Evolutionary conservation across 1,140 invertebrate species (phyloP), one percentile per base, ranked within the genome.

Genomic region (Psix sp.): DNA sequence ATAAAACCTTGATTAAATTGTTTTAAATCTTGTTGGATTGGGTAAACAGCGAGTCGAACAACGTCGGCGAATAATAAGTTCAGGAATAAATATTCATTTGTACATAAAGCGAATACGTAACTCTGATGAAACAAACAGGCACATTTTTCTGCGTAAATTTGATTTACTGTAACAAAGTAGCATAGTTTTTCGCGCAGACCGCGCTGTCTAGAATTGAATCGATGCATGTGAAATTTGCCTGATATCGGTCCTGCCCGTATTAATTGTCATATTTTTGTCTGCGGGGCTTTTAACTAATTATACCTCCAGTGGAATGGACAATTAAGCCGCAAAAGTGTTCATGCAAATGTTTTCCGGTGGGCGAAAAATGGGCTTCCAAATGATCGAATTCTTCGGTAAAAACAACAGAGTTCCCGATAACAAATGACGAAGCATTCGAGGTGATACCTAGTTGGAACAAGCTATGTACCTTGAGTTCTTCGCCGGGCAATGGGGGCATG

Each of bases 401-500:
- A n/a, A n/a, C n/a, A n/a, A n/a, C n/a, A n/a, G n/a, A n/a, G n/a
- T n/a, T n/a, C n/a, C 38, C 46, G 29, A 54, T 60, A 51, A 45
- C 51, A 80, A 81, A 80, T 75, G 80, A 78, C 74, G 76, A 79
- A 79, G 79, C 77, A 66, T 54, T 31, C 20, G 43, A 62, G 52
- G 54, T 36, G 48, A 51, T 54, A 62, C 33, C 21, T 59, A 51
- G 46, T 39, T 42, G 24, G 40, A 63, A 48, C 67, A 46, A 67
- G 43, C 51, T 65, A 29, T 29, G 39, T 65, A 60, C 60, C 75
- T 70, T 56, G 77, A 77, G 77, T 81, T 79, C 70, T 76, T 76
- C 66, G 71, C 24, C 39, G 75, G 76, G 76, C 54, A 82, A 36
- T 66, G 63, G 65, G 79, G 77, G 84, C 84, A 82, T 84, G 84